Base-by-base conservation (phyloP, 2,113 vertebrate genomes). In the Melanostigma gelatinosum region DNA sequence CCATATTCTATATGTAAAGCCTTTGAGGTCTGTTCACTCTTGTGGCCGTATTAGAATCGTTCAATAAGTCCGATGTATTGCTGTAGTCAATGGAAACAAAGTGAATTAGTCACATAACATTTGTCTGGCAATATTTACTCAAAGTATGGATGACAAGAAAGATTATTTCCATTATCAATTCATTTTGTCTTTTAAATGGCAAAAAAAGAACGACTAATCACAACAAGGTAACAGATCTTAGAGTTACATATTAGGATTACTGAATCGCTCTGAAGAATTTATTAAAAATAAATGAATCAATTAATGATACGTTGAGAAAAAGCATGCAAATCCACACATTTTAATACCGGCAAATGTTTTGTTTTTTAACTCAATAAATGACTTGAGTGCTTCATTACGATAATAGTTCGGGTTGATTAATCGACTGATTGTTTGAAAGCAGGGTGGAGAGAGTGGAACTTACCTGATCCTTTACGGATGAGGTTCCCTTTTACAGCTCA, bases 1-100 rank as follows among this genome's bases (percentile, higher is more conserved):
- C 36, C 75, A 68, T 78, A 65, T 85, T 85, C 64, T 87, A 69
- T 46, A 66, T 50, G 72, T 87, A 77, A 88, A 66, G 73, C 58
- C 60, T 78, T 65, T 74, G 84, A 76, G 74, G 48, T 74, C 46
- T 11, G 8, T 52, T 80, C 29, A 57, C 67, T 79, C 81, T 38
- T 83, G 77, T 80, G 76, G 75, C 62, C 52, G 57, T 48, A 80
- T 79, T 86, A 71, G 74, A 80, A 83, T 72, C 60, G 60, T 40
- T 79, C 77, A 84, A 44, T 74, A 75, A 42, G 32, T 77, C 63
- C 76, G 38, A 85, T 82, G 80, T 36, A 82, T 72, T 52, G 34
- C 42, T 80, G 44, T 27, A 69, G 50, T 81, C 61, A 67, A 48
- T 76, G 22, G 68, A 67, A 65, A 62, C 38, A 72, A 63, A 60